Base-by-base conservation (phyloP, 2,113 vertebrate genomes). In the Spea bombifrons region DNA sequence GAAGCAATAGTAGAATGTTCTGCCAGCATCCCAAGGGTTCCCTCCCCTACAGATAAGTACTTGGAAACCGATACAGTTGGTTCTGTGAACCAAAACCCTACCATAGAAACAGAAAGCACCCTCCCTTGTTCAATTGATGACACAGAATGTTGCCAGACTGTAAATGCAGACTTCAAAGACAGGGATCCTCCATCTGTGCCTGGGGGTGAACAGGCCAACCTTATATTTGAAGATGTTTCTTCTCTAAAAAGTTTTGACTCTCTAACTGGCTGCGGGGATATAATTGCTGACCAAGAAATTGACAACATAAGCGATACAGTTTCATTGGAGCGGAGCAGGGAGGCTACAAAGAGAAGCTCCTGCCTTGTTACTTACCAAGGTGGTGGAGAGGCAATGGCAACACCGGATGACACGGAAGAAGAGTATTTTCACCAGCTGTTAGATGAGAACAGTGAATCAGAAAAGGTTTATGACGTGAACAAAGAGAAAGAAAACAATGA, bases 241-340 rank as follows among this genome's bases (percentile, higher is more conserved):
- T 99, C 97, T 8, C 85, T 99, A 30, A 98, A 99, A 88, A 99
- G 97, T 85, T 99, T 99, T 0, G 97, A 99, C 74, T 99, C 97
- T 0, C 87, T 99, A 77, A 98, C 97, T 0, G 97, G 97, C 0
- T 99, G 97, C 1, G 97, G 97, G 10, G 97, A 99, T 49, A 97
- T 98, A 53, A 98, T 97, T 5, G 97, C 97, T 0, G 97, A 99
- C 86, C 97, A 96, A 3, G 97, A 99, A 64, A 94, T 98, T 0
- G 95, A 96, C 82, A 94, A 94, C 71, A 91, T 96, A 48, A 89
- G 94, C 0, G 96, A 98, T 75, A 92, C 92, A 0, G 89, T 96
- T 8, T 94, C 95, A 0, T 93, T 92, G 45, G 96, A 97, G 71
- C 91, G 96, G 84, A 90, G 92, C 85, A 86, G 95, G 17, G 96